Base-by-base conservation (phyloP, 2,888 invertebrate genomes). In the Salticus scenicus region DNA sequence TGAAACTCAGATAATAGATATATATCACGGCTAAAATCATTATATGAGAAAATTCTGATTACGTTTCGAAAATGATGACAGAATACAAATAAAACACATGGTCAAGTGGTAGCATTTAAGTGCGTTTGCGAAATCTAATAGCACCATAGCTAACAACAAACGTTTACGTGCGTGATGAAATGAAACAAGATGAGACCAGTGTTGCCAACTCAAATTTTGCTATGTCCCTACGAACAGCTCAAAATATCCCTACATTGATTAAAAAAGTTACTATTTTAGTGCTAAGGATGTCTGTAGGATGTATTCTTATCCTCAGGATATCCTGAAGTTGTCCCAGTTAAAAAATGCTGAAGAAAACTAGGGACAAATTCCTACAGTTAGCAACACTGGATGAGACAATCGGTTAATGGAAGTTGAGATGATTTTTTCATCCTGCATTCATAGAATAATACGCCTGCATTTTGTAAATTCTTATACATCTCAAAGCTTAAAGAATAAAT, bases 91-190 rank as follows among this genome's bases (percentile, higher is more conserved):
- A 20, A 24, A 57, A 24, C 24, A 24, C 57, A 57, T 57, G 4
- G 24, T 57, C 17, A 57, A 57, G 24, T 5, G 5, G 2, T 5
- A 5, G 24, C 20, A 57, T 24, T 57, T 57, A 12, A 57, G 24
- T 57, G 57, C 57, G 57, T 57, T 57, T 57, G 57, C 57, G 57
- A 57, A 57, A 57, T 57, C 2, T 57, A 57, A 57, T 57, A 57
- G 57, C 24, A 57, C 57, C 57, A 57, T 57, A 24, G 24, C 57
- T 57, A 47, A 47, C 10, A n/a, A n/a, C 37, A 57, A 24, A 57
- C 57, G 57, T 24, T 57, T 20, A 7, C 24, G 20, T 57, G 57
- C 17, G 57, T 57, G 57, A 57, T 24, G 24, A 57, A 57, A 47
- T 47, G 17, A 47, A 37, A 47, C n/a, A n/a, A 37, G 10, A 7